Evolutionary conservation across 2,888 invertebrate species (phyloP), one percentile per base, ranked within the genome.

Genomic region (Apoda limacodes): DNA sequence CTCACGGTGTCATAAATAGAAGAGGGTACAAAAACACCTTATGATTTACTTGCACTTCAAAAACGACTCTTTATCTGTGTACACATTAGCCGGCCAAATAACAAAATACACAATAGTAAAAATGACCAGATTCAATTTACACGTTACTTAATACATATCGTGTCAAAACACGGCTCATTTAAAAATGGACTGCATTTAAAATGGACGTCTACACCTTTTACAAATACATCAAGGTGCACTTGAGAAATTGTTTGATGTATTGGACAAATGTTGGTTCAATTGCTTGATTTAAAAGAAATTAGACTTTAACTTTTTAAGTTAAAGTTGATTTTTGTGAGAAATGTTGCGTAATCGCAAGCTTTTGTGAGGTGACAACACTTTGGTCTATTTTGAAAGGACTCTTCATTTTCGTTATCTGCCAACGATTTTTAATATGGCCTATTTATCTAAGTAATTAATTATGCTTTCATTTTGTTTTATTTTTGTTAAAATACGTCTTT

Each of bases 1-100:
- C n/a, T n/a, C n/a, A n/a, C n/a, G 28, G 28, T 42, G 38, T 11
- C 28, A 14, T 17, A 34, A 27, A 23, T 15, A 22, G 12, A 26
- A 31, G 31, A 37, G 37, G 39, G 52, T 54, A 55, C 46, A n/a
- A 54, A 60, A 57, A 48, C 50, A 45, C 43, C 37, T 28, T 50
- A 55, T 54, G 55, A 63, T 63, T 62, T 65, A 60, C 60, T 62
- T 64, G 58, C 49, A 54, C 51, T 55, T 46, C 38, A 45, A 56
- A 57, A 5, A 54, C 50, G 46, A 44, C 47, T 46, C 50, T 60
- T 52, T 61, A 68, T 67, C 63, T 59, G 54, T 58, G 51, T 60
- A 64, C 61, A 51, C 60, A 60, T 64, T 60, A 60, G 50, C 53
- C 55, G 52, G 58, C 49, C 50, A 56, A 53, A 58, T 56, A 57